Percentiles rank a stretch among this genome's conserved stretches.
Evolutionary conservation across 2,888 invertebrate species (phyloP).

Genomic region (Sipha maydis): DNA sequence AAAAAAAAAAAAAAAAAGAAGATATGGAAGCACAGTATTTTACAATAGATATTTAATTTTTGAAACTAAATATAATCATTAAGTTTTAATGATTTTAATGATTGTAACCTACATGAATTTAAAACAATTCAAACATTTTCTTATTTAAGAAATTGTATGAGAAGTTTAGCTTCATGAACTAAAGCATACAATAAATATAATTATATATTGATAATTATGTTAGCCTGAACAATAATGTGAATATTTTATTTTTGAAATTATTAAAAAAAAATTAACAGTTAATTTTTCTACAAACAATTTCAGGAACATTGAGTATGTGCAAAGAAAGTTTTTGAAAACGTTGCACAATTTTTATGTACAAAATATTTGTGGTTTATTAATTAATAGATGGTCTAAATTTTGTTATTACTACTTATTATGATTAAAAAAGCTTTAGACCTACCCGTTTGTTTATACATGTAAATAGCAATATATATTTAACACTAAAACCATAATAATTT

Average conservation of each 20-base stretch:
- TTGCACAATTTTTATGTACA: slow-evolving; percentile 40
- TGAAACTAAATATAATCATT: neutral
- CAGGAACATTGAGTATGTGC: slow-evolving; percentile 36
- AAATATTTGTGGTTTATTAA: neutral
- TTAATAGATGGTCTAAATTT: slow-evolving; percentile 24
- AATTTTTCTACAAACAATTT: slow-evolving; percentile 10
- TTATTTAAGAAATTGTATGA: neutral
- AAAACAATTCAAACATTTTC: neutral
- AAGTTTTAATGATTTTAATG: neutral
- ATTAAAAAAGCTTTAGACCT: slow-evolving; percentile 44
- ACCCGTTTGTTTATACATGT: neutral
- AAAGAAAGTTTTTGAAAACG: slow-evolving; percentile 25
- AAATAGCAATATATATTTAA: neutral
- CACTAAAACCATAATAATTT: slow-evolving; percentile 50
- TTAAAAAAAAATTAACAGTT: neutral
- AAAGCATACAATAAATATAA: slow-evolving; percentile 7
- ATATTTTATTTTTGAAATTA: slow-evolving; percentile 2
- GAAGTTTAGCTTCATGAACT: neutral
- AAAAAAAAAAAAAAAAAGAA: neutral
- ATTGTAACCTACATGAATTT: neutral
- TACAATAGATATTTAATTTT: slow-evolving; percentile 35
- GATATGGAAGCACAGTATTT: slow-evolving; percentile 26
- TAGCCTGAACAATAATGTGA: slow-evolving; percentile 21
- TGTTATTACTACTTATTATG: neutral
- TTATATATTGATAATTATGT: neutral